Conservation (phyloP, 35 echinoderm and acorn worm genomes). For the Lytechinus pictus region DNA sequence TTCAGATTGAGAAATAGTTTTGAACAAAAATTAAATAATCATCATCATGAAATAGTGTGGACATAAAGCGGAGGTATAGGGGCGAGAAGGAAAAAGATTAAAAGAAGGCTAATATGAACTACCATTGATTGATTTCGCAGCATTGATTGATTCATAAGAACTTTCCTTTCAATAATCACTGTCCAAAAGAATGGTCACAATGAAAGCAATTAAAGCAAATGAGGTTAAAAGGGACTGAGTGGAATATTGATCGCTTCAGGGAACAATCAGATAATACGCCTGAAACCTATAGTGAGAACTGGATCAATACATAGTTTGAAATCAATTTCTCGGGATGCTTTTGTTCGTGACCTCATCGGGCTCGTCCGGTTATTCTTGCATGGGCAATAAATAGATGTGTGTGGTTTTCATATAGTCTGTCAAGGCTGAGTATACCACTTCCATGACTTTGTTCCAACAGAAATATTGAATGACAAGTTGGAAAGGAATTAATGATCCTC, state of each 20-base stretch:
- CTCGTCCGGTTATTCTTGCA: neutral
- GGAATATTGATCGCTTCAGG: neutral
- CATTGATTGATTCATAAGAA: neutral
- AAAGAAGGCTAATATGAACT: neutral
- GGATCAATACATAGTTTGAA: neutral
- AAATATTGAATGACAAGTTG: no score
- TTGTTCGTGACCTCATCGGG: neutral
- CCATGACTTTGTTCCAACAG: no score
- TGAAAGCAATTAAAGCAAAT: constrained; percentile 13
- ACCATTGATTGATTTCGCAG: neutral
- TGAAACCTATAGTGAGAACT: neutral
- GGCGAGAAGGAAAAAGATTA: neutral
- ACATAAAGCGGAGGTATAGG: no score
- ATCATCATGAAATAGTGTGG: no score
- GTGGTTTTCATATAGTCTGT: neutral
- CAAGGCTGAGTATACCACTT: neutral
- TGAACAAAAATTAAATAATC: no score
- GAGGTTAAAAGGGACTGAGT: neutral
- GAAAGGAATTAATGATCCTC: no score
- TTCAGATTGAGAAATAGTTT: no score
- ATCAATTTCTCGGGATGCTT: neutral
- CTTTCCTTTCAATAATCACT: neutral
- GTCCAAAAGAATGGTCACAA: neutral
- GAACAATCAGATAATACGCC: neutral
- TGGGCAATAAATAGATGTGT: neutral